phyloP scores from a whole-genome alignment of 2,888 invertebrate species.

The Drosophila prolongata region DNA sequence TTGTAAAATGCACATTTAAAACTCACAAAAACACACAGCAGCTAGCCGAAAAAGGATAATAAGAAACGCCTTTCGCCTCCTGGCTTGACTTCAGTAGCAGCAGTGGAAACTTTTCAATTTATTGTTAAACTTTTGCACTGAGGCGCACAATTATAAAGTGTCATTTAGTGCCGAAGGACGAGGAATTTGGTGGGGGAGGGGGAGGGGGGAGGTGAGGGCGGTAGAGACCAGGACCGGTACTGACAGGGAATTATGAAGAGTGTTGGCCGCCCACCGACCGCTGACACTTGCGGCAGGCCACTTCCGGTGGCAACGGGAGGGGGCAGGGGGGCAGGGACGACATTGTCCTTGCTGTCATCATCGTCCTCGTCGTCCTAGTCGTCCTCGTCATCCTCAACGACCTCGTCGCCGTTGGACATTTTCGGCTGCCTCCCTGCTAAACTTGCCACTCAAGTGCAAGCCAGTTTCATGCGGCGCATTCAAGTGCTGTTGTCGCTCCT shows the following conservation, averaged over 20 bases:
- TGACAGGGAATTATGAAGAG: constrained; percentile 75
- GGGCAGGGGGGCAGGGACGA: constrained; percentile 2
- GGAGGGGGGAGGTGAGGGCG: not conserved
- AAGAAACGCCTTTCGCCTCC: constrained; percentile 71
- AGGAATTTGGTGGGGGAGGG: not conserved
- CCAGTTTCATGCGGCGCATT: constrained; percentile 71
- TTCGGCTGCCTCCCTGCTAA: constrained; percentile 46
- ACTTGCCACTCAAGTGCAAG: constrained; percentile 75
- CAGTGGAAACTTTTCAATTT: constrained; percentile 80
- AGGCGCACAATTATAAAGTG: constrained; percentile 82
- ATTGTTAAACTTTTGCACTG: constrained; percentile 81
- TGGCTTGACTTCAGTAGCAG: constrained; percentile 57
- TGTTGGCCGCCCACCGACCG: constrained; percentile 63
- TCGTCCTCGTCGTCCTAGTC: constrained; percentile 47
- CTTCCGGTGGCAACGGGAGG: constrained; percentile 60
- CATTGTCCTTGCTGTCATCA: constrained; percentile 48
- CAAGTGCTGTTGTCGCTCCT: constrained; percentile 53
- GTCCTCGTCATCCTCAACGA: constrained; percentile 60
- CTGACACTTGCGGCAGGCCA: constrained; percentile 74
- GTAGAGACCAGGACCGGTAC: constrained; percentile 27
- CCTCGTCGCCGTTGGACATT: constrained; percentile 66
- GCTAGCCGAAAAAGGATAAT: constrained; percentile 71
- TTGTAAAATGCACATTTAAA: constrained; percentile 80
- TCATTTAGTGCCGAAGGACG: constrained; percentile 66
- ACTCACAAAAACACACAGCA: constrained; percentile 60